These are phyloP conservation scores for Muscicapa striata DNA, from an alignment of 2,797 vertebrate species.

Conservation along the genomic window DNA sequence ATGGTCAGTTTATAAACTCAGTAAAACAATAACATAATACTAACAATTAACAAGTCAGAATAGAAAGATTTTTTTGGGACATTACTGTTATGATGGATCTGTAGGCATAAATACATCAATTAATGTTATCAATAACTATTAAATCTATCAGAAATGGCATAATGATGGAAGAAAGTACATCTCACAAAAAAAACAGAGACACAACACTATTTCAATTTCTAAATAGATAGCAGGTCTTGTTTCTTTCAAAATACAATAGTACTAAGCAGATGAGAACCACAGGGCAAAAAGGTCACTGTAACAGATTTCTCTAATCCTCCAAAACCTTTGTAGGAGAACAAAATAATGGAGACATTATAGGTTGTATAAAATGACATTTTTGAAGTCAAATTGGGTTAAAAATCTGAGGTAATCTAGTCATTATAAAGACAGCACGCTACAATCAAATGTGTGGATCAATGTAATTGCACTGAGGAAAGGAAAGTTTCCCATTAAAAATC, in stretches of 20 bases:
- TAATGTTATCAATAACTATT: not conserved
- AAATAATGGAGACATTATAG: not conserved
- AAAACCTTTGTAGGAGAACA: not conserved
- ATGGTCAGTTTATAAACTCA: not conserved
- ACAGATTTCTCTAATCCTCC: not conserved
- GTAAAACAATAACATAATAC: not conserved
- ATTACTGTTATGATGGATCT: not conserved
- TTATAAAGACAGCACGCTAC: not conserved
- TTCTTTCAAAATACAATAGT: not conserved
- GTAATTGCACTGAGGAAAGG: not conserved
- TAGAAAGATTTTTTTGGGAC: not conserved
- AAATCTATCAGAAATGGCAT: not conserved
- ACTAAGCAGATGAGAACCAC: not conserved
- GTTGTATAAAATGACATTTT: not conserved
- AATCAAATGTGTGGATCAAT: not conserved
- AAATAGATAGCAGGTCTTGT: not conserved
- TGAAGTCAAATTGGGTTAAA: not conserved
- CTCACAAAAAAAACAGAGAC: accelerated
- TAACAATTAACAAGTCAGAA: slow-evolving; percentile 3
- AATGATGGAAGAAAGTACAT: not conserved
- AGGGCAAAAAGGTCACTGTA: not conserved
- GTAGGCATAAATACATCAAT: not conserved
- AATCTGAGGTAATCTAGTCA: not conserved
- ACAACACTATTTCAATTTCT: not conserved
- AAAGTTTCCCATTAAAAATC: not conserved